A percentile compares a stretch with the other conserved stretches of the same genome.
These are phyloP conservation scores for Mormyrus iriodes DNA, from an alignment of 2,113 vertebrate species.

Conservation along the genomic window DNA sequence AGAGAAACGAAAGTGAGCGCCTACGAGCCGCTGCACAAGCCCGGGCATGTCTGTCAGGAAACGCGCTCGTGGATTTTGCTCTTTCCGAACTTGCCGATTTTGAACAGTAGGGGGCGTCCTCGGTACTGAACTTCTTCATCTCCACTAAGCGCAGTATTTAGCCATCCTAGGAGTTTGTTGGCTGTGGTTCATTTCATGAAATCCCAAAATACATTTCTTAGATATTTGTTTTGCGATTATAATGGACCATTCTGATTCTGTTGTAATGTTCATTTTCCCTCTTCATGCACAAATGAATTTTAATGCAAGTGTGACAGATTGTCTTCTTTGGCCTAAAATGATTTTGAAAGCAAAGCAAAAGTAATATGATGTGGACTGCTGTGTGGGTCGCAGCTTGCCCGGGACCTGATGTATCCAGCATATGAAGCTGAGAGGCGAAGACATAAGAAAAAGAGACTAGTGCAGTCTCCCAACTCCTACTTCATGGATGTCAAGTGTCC, in stretches of 20 bases:
- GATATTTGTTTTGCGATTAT: background rate
- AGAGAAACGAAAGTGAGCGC: background rate
- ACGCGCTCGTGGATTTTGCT: too few species aligned
- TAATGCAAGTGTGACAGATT: background rate
- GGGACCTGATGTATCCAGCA: constrained; percentile 33
- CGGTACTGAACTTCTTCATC: background rate
- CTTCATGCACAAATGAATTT: background rate
- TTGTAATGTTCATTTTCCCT: background rate
- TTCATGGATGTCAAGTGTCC: constrained; percentile 48
- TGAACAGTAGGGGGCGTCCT: background rate
- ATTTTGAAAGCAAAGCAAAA: background rate
- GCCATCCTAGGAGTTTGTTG: background rate
- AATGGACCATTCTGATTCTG: background rate
- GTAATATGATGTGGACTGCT: background rate
- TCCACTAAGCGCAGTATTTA: background rate
- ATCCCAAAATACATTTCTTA: background rate
- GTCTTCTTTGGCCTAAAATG: background rate
- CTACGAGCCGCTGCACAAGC: background rate
- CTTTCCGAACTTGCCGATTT: background rate
- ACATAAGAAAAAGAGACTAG: constrained; percentile 43
- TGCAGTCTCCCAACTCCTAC: constrained; percentile 43
- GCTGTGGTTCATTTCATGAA: background rate
- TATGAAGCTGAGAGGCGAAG: constrained; percentile 31
- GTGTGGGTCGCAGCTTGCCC: constrained; percentile 25
- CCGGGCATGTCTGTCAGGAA: constrained; percentile 14